Base-by-base conservation (phyloP, 2,113 vertebrate species). In the Erinaceus europaeus region DNA sequence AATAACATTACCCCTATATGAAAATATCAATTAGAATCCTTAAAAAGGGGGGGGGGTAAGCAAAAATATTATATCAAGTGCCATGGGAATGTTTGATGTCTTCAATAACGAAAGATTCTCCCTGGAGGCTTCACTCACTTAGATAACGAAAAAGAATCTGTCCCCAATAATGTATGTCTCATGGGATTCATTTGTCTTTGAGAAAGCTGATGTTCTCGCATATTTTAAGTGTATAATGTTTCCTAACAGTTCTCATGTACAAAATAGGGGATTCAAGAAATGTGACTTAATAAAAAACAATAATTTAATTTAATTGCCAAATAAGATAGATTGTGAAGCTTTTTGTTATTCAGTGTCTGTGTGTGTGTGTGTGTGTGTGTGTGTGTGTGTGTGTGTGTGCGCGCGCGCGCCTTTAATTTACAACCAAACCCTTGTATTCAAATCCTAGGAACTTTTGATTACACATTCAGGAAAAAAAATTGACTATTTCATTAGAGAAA, bases 41-140 rank as follows among this genome's bases (percentile, higher is more conserved):
- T 93, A 65, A 88, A 91, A 95, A 92, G 90, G 85, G 91, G 94
- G 91, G 88, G 85, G 91, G 93, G 90, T 90, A 92, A 85, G 74
- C 89, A 91, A 69, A 94, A 59, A 44, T 83, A 69, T 79, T 62
- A 1, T 61, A 73, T 75, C 29, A 90, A 76, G 91, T 69, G 68
- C 55, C 89, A 27, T n/a, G 71, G 55, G 86, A 93, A 83, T 53
- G 84, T 93, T 92, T 88, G 86, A 93, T 86, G 86, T 92, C 93
- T 89, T 96, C 89, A 0, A 89, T 93, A 91, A 48, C 38, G 0
- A 77, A 93, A 89, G 1, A 40, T 40, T 69, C 89, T 94, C 78
- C 71, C 91, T 88, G 52, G 34, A 91, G 75, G 88, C 59, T 90
- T 76, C 92, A 83, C 84, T 52, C 92, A 81, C 73, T 91, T 69